Evolutionary conservation across 2,888 invertebrate genomes (phyloP), one percentile per base, ranked within the genome.

Genomic region (Chesias legatella): DNA sequence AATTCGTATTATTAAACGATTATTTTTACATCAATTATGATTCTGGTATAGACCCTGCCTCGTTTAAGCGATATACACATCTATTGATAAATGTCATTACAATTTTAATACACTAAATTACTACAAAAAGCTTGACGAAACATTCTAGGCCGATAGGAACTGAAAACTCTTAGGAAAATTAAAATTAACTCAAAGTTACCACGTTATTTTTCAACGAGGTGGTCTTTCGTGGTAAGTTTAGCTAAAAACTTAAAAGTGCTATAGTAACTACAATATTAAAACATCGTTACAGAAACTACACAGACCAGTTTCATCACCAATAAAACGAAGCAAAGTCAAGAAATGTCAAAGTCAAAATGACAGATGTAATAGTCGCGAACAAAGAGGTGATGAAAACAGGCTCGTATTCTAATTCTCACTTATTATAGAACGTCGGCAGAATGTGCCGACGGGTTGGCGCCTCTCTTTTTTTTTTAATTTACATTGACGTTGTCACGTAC

Each of bases 41-140:
- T 80, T 79, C 76, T 81, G 79, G 75, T 82, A 77, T 71, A 75
- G 81, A 86, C 86, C 86, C 86, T 88, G 86, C 85, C 77, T 85
- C 80, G 81, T 84, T 83, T 75, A 85, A 85, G 85, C 84, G 72
- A 82, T 83, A 79, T 63, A 58, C 64, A 74, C 67, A 40, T 33
- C 73, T 79, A 79, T 73, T 69, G 36, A 45, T 36, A 40, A 45
- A 39, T 26, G 23, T 37, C 36, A 40, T 36, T 23, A 45, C 33
- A 45, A 69, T 68, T 42, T 23, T 36, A 56, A 33, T 68, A 72
- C 35, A 53, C 76, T 83, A 82, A 69, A 69, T 67, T 34, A 54
- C 64, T 67, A 66, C 57, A 57, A 81, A 57, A 82, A 82, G 81
- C 81, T 63, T 77, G 73, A 79, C 72, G 70, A 76, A 79, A 78